Conservation (phyloP, 2,888 invertebrate genomes). For the Teinopalpus imperialis region DNA sequence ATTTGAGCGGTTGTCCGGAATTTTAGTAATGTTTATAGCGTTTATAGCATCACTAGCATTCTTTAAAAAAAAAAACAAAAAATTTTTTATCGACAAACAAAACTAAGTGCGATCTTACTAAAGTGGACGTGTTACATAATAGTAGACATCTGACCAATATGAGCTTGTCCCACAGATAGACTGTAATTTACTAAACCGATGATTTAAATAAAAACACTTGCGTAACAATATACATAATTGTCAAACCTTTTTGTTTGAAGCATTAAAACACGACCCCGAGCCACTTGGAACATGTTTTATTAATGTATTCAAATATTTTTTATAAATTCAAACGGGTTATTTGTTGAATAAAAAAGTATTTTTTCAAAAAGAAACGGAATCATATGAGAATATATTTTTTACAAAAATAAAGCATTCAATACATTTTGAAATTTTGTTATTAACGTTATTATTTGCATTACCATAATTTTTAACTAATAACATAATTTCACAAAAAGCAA, state of each 20-base stretch:
- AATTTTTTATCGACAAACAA: too few species aligned
- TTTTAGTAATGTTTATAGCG: too few species aligned
- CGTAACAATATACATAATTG: conserved; percentile 34
- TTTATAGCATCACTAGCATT: too few species aligned
- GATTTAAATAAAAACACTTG: conserved; percentile 57
- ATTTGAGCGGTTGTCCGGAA: too few species aligned
- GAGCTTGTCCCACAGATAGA: conserved; percentile 42
- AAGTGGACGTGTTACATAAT: conserved; percentile 40
- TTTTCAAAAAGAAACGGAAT: too few species aligned
- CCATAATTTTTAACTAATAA: conserved; percentile 33
- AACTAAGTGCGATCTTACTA: conserved; percentile 26
- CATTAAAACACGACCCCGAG: conserved; percentile 6
- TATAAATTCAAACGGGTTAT: conserved; percentile 29
- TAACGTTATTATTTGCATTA: conserved; percentile 22
- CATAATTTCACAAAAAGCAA: conserved; percentile 32
- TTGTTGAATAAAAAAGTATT: conserved; percentile 4
- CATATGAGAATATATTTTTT: too few species aligned
- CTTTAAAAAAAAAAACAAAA: too few species aligned
- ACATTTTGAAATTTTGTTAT: neutral
- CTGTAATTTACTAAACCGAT: conserved; percentile 54
- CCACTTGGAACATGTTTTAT: conserved; percentile 18
- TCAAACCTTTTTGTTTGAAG: conserved; percentile 13
- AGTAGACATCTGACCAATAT: conserved; percentile 37
- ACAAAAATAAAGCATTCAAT: too few species aligned
- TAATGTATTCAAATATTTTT: conserved; percentile 11